Evolutionary conservation across 2,113 vertebrate species (phyloP).

Genomic region (human (Homo sapiens)): DNA sequence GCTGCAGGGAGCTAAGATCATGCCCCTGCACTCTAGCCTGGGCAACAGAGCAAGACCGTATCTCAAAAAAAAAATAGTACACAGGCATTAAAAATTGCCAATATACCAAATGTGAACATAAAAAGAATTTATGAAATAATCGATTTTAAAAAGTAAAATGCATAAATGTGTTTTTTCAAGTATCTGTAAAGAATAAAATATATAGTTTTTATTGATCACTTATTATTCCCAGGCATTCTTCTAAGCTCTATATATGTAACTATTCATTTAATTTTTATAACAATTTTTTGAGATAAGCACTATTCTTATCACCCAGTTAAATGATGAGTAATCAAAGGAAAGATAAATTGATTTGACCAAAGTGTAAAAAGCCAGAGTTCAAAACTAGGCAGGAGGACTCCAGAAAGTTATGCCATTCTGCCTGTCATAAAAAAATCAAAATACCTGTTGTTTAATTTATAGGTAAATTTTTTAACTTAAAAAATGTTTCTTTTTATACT

Average conservation of each 20-base stretch:
- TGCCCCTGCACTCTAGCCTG: too few relatives aligned
- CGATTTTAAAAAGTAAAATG: background rate
- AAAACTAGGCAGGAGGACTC: background rate
- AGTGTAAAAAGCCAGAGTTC: background rate
- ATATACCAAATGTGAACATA: background rate
- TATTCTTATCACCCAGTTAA: constrained; percentile 17
- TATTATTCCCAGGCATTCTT: background rate
- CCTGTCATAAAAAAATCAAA: background rate
- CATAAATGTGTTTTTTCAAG: background rate
- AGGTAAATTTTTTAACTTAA: background rate
- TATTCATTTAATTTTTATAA: background rate
- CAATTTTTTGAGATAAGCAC: background rate
- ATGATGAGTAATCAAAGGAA: background rate
- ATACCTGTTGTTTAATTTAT: background rate
- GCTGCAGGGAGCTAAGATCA: too few relatives aligned
- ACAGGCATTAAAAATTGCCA: background rate
- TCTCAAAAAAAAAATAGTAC: background rate
- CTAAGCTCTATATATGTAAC: background rate
- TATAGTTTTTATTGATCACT: background rate
- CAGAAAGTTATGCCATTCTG: background rate
- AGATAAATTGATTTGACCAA: background rate
- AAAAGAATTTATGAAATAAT: background rate
- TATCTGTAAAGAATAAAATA: constrained; percentile 24
- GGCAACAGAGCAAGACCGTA: too few relatives aligned
- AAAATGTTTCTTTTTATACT: background rate